Conservation (phyloP, 1,140 invertebrate genomes). For the Drosophila sulfurigaster region DNA sequence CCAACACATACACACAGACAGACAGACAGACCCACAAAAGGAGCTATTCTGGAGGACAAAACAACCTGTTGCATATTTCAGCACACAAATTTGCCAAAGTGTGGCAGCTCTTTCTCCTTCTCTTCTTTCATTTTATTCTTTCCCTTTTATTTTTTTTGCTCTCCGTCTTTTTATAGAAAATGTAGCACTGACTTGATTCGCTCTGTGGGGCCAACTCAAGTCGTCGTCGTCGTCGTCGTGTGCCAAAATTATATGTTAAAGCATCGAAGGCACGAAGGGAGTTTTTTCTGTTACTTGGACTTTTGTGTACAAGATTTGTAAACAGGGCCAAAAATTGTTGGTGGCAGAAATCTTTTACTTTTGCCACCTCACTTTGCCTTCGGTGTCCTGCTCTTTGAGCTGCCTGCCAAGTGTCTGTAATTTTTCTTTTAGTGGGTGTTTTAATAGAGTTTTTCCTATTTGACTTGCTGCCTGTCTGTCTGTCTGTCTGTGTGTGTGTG, state of each 20-base stretch:
- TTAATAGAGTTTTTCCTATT: conserved; percentile 69
- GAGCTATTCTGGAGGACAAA: conserved; percentile 51
- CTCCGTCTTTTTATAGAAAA: neutral
- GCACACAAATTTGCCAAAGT: conserved; percentile 60
- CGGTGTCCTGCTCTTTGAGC: conserved; percentile 49
- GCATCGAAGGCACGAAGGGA: conserved; percentile 51
- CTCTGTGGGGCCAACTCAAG: conserved; percentile 12
- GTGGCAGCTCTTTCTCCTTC: conserved; percentile 35
- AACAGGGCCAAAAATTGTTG: conserved; percentile 4
- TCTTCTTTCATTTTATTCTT: conserved; percentile 5
- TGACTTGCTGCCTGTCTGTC: conserved; percentile 16
- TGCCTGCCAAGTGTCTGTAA: conserved; percentile 72
- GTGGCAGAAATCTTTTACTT: conserved; percentile 49
- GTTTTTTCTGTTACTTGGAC: conserved; percentile 12
- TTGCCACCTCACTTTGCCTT: conserved; percentile 22
- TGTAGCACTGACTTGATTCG: conserved; percentile 10
- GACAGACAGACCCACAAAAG: conserved; percentile 30
- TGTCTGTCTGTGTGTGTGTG: conserved; percentile 3
- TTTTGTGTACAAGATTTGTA: conserved; percentile 47
- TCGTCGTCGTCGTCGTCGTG: conserved; percentile 31
- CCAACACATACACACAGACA: conserved; percentile 20
- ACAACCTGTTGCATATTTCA: conserved; percentile 72
- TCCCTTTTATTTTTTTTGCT: neutral
- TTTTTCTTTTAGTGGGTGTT: conserved; percentile 75
- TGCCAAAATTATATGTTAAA: conserved; percentile 75